These are phyloP conservation scores for Carabus problematicus DNA, from an alignment of 2,888 invertebrate species.

Conservation along the genomic window DNA sequence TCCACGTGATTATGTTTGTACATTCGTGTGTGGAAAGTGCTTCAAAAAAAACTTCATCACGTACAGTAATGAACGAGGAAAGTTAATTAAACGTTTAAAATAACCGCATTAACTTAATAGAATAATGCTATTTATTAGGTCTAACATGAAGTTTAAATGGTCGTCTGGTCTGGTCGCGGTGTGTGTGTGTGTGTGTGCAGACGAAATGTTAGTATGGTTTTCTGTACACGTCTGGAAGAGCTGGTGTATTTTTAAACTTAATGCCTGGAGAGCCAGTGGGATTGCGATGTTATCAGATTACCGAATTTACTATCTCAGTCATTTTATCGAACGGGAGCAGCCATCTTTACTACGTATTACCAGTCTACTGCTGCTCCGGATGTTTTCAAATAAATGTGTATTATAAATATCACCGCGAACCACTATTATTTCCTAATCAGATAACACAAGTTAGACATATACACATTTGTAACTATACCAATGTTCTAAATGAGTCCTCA, in stretches of 20 bases:
- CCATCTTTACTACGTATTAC: constrained; percentile 26
- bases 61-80: constrained; percentile 27
- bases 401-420: not conserved
- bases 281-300: constrained; percentile 31
- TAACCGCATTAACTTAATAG: constrained; percentile 32
- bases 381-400: constrained; percentile 12
- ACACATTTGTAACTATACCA: not conserved
- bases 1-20: not conserved
- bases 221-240: constrained; percentile 3
- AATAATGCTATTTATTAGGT: constrained; percentile 31
- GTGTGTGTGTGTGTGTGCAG: not conserved
- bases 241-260: constrained; percentile 14
- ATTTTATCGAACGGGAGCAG: constrained; percentile 24
- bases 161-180: too few species aligned
- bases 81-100: constrained; percentile 36
- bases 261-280: constrained; percentile 5
- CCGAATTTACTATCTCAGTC: constrained; percentile 16
- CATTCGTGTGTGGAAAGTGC: constrained; percentile 18
- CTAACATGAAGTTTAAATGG: not conserved
- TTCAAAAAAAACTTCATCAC: constrained; percentile 30
- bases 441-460: too few species aligned
- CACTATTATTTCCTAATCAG: too few species aligned
- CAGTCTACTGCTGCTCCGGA: constrained; percentile 18
- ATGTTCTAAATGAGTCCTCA: not conserved
- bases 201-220: not conserved